A percentile compares a stretch with the other conserved stretches of the same genome.
These are phyloP conservation scores for Sebastes elongatus DNA, from an alignment of 2,797 vertebrate genomes.

Conservation along the genomic window DNA sequence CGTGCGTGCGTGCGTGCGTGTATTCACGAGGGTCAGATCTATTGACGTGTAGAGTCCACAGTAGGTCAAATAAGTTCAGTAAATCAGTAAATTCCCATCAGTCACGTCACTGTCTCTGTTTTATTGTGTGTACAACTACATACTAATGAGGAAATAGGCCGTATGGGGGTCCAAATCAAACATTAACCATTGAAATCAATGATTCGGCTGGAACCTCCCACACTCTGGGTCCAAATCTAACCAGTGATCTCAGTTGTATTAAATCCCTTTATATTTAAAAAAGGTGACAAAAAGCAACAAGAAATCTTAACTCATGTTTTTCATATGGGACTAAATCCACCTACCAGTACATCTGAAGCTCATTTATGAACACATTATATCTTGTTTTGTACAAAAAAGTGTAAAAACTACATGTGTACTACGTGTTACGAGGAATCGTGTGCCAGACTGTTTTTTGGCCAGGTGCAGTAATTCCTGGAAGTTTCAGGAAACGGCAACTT, in stretches of 20 bases:
- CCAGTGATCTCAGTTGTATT: background rate
- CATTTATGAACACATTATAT: background rate
- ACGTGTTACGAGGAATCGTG: no score
- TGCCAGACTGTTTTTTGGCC: background rate
- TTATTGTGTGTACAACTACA: background rate
- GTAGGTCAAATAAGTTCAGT: conserved; percentile 10
- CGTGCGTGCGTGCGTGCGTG: background rate
- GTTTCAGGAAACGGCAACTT: background rate
- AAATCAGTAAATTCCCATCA: conserved; percentile 10
- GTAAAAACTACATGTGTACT: background rate
- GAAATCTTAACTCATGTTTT: background rate
- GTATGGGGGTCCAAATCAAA: background rate
- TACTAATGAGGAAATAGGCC: background rate
- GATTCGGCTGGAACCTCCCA: background rate
- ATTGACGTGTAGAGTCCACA: background rate
- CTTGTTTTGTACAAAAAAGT: background rate
- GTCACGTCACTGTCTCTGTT: background rate
- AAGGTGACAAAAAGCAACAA: background rate
- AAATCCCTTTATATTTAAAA: background rate
- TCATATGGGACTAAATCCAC: background rate
- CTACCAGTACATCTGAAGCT: background rate
- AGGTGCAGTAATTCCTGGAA: background rate
- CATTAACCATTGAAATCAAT: background rate
- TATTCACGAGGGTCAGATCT: conserved; percentile 8
- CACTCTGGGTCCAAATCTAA: background rate